These are phyloP conservation scores for Megalonaias nervosa DNA, from an alignment of 1,140 invertebrate species.

Conservation along the genomic window DNA sequence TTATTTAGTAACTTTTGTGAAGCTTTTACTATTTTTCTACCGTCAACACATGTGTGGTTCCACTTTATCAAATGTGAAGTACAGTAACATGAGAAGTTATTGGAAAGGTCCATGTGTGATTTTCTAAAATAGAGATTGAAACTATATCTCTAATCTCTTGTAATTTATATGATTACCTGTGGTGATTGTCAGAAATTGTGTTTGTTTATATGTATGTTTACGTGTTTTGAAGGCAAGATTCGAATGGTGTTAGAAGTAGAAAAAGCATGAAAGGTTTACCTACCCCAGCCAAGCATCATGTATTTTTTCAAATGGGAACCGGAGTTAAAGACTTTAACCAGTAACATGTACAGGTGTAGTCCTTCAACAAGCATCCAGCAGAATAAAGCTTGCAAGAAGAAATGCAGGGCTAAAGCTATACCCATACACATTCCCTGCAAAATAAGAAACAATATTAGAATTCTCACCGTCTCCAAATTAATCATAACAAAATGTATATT, in stretches of 20 bases:
- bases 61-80: not conserved
- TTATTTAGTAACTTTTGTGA: too few relatives aligned
- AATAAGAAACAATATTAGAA: not conserved
- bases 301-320: slow-evolving; percentile 79
- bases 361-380: slow-evolving; percentile 74
- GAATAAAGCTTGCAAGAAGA: slow-evolving; percentile 71
- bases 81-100: not conserved
- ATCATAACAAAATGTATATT: not conserved
- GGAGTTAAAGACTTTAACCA: slow-evolving; percentile 93
- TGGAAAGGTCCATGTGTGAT: not conserved
- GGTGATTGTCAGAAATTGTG: too few relatives aligned
- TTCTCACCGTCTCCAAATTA: not conserved
- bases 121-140: not conserved
- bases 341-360: slow-evolving; percentile 89
- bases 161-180: not conserved
- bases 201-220: too few relatives aligned
- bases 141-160: not conserved
- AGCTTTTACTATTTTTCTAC: too few relatives aligned
- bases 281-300: slow-evolving; percentile 74
- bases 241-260: too few relatives aligned
- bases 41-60: too few relatives aligned
- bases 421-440: slow-evolving; percentile 59
- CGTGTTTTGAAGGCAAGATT: too few relatives aligned
- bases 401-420: slow-evolving; percentile 70
- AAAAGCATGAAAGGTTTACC: slow-evolving; percentile 22